Evolutionary conservation across 1,140 invertebrate species (phyloP), one percentile per base, ranked within the genome.

Genomic region (Venturia canescens): DNA sequence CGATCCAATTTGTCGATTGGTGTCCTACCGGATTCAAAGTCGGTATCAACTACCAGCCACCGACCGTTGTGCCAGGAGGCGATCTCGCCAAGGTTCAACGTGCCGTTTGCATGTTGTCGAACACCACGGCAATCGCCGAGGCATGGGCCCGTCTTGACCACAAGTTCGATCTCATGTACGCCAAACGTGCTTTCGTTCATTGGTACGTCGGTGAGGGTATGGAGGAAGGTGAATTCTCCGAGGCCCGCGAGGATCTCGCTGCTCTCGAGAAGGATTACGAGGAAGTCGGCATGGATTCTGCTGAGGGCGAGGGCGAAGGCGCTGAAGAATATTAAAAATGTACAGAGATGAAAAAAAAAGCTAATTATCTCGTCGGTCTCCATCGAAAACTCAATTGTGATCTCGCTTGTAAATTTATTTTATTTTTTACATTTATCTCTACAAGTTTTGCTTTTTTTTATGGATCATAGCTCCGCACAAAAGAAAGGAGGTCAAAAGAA

Each of bases 1-100:
- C 95, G 83, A 96, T 98, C 86, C 95, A 97, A 91, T 98, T 98
- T 90, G 97, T 98, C 26, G 97, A 97, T 92, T 97, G 97, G 97
- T 97, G 96, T 91, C 97, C 96, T 66, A 97, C 97, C 85, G 96
- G 96, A 83, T 97, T 96, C 93, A 96, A 96, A 93, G 95, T 96
- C 21, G 95, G 95, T 83, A 96, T 96, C 90, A 96, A 96, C 91
- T 96, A 96, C 91, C 95, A 96, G 90, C 95, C 95, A 60, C 96
- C 96, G 15, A 96, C 96, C 82, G 96, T 96, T 31, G 96, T 97
- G 72, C 96, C 96, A 57, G 96, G 96, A 21, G 96, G 96, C 66
- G 96, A 97, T 91, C 90, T 97, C 87, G 95, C 93, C 86, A 96
- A 93, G 93, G 96, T 93, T 80, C 95, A 93, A 93, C 95, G 94